Percentiles rank a stretch among this genome's conserved stretches.
phyloP scores from a whole-genome alignment of 2,113 vertebrate genomes.

The Lathamus discolor region DNA sequence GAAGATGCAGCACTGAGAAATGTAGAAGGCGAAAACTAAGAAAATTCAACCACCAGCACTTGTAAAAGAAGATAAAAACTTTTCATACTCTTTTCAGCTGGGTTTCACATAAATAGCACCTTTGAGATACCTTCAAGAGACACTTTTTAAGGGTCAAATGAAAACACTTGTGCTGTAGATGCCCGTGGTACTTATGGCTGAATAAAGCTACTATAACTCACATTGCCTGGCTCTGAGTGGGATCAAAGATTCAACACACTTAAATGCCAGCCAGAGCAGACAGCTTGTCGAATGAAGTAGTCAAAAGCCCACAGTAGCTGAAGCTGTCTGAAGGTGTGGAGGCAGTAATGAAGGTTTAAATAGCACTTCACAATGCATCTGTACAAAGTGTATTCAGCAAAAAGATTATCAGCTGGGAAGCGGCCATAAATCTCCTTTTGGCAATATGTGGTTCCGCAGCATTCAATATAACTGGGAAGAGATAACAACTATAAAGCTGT shows the following conservation, averaged over 20 bases:
- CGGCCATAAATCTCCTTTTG: not conserved
- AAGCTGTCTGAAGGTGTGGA: not conserved
- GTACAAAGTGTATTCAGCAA: slow-evolving; percentile 11
- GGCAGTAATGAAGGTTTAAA: not conserved
- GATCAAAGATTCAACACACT: not conserved
- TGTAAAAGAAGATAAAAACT: not conserved
- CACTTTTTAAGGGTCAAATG: not conserved
- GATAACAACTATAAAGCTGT: not conserved
- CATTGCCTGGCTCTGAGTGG: not conserved
- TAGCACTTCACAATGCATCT: not conserved
- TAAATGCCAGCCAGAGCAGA: not conserved
- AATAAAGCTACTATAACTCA: not conserved
- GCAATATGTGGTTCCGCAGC: not conserved
- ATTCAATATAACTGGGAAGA: not conserved
- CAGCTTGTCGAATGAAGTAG: not conserved
- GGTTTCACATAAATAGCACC: not conserved
- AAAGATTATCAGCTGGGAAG: not conserved
- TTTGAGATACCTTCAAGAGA: not conserved
- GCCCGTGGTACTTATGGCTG: not conserved
- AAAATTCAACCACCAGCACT: not conserved
- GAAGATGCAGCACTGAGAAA: not conserved
- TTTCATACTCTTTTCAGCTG: not conserved
- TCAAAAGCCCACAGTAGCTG: not conserved
- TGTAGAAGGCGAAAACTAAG: not conserved
- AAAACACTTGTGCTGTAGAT: not conserved